phyloP scores from a whole-genome alignment of 2,797 vertebrate genomes.

The Peromyscus aztecus region DNA sequence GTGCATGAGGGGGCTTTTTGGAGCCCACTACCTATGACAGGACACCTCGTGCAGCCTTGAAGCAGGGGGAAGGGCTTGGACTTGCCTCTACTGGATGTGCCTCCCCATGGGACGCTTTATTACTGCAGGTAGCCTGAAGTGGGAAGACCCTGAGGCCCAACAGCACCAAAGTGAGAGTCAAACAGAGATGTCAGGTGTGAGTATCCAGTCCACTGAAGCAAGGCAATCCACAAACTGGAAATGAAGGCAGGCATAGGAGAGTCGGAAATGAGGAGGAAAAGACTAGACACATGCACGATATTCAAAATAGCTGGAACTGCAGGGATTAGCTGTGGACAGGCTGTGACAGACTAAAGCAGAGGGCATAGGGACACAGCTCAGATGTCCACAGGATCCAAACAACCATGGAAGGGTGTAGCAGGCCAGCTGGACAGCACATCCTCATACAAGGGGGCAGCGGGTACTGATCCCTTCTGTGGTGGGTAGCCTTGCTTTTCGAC shows the following conservation, averaged over 20 bases:
- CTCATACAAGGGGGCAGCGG: background rate
- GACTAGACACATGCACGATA: background rate
- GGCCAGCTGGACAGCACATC: background rate
- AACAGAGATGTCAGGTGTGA: background rate
- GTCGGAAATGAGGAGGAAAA: conserved; percentile 9
- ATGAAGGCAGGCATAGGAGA: background rate
- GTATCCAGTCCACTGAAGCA: background rate
- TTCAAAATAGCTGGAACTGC: background rate
- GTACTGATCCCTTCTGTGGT: background rate
- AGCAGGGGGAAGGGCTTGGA: no score
- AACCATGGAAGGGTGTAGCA: background rate
- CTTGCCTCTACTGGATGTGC: no score
- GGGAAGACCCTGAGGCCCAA: background rate
- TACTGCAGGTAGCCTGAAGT: background rate
- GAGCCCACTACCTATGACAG: no score
- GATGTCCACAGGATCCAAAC: background rate
- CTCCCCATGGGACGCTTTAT: background rate
- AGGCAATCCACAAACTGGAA: background rate
- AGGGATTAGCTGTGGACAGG: background rate
- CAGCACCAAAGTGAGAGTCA: background rate
- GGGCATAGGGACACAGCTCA: background rate
- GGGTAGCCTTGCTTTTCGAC: no score
- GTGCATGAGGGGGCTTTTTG: no score
- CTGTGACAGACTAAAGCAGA: background rate
- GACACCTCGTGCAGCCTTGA: no score